Evolutionary conservation across 2,888 invertebrate species (phyloP), one percentile per base, ranked within the genome.

Genomic region (Lithophane semibrunnea): DNA sequence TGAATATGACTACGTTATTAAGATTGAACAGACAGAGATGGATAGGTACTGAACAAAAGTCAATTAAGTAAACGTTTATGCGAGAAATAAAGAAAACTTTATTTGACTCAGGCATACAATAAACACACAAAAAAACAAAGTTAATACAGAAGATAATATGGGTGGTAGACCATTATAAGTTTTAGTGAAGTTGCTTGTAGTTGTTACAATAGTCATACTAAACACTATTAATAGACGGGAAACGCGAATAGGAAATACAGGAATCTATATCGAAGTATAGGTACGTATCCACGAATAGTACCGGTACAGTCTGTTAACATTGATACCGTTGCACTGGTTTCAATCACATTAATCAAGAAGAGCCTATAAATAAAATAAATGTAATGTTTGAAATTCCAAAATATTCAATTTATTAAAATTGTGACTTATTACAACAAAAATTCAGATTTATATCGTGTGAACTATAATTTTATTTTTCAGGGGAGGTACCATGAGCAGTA

Each of bases 381-480:
- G 12, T 69, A 52, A 24, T 42, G 21, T 75, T 47, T 63, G 54
- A 80, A 42, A 77, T 80, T 75, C 52, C 70, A 70, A 21, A 75
- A 77, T 47, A 75, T 49, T 66, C 42, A 56, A 71, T 72, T 60
- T 64, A 77, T 69, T 63, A 29, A 69, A 67, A 56, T 56, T 63
- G 70, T 82, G 67, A 80, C 70, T 80, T 72, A 74, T 68, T 60
- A 60, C n/a, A 71, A 44, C 37, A 56, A 71, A 42, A 83, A 78
- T 68, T 37, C 5, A 74, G 49, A 71, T 78, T 68, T 69, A 79
- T 24, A 63, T 63, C 75, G 58, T 74, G 73, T 76, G 79, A 81
- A 83, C 58, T 73, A 77, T 84, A 84, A 83, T 88, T 85, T 85
- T 60, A 52, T 67, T 68, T 77, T 75, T 1, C 65, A 72, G 83